phyloP scores from a whole-genome alignment of 2,113 vertebrate species.

The Laticauda colubrina region DNA sequence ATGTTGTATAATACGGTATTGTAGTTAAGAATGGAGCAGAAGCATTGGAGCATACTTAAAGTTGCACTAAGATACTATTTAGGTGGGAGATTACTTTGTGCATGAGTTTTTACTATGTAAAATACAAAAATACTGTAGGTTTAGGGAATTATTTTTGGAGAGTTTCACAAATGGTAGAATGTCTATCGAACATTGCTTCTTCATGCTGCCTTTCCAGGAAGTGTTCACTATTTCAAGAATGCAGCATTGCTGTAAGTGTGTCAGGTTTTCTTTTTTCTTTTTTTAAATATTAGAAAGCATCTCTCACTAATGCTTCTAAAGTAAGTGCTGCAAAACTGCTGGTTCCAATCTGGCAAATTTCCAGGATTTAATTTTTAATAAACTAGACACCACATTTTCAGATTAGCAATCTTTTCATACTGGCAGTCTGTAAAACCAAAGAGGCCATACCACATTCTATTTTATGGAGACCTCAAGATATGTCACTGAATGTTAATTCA shows the following conservation, averaged over 20 bases:
- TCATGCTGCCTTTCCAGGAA: neutral
- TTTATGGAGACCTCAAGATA: neutral
- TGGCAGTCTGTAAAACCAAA: neutral
- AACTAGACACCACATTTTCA: neutral
- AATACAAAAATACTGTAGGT: neutral
- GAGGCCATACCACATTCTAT: neutral
- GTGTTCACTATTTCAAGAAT: neutral
- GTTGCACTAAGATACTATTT: neutral
- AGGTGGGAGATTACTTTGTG: neutral
- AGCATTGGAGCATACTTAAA: neutral
- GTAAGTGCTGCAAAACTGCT: neutral
- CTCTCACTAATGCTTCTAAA: neutral
- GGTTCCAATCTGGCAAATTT: neutral
- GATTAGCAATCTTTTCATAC: neutral
- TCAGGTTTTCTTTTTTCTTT: neutral
- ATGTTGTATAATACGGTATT: neutral
- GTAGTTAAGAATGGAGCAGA: neutral
- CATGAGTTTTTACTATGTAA: neutral
- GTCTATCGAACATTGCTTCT: neutral
- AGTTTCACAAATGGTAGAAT: neutral
- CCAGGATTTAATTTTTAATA: neutral
- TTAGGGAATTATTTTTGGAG: neutral
- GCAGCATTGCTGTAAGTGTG: neutral
- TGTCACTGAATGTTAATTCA: neutral
- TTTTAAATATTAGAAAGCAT: neutral